Conservation (phyloP, 2,888 invertebrate genomes). For the Bibio marci region DNA sequence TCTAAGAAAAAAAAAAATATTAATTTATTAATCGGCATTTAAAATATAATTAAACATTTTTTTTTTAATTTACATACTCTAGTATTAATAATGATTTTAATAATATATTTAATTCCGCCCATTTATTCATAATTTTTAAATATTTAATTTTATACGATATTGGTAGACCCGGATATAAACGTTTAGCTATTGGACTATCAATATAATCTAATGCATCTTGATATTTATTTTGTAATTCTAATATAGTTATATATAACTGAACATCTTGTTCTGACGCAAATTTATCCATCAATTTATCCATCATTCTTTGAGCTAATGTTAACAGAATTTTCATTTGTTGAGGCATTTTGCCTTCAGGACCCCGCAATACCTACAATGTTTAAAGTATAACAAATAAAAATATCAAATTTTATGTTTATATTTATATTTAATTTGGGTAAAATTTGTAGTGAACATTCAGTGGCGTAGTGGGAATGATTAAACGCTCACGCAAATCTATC, state of each 20-base stretch:
- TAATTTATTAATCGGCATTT: not conserved
- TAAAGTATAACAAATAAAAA: conserved; percentile 3
- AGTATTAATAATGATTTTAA: conserved; percentile 57
- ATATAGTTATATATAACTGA: conserved; percentile 73
- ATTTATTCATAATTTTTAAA: conserved; percentile 51
- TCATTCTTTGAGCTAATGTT: conserved; percentile 85
- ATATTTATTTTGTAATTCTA: conserved; percentile 64
- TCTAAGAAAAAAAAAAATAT: conserved; percentile 20
- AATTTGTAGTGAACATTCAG: conserved; percentile 1
- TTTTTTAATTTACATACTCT: conserved; percentile 35
- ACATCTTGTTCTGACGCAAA: conserved; percentile 90
- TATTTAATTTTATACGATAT: conserved; percentile 56
- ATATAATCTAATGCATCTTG: conserved; percentile 65
- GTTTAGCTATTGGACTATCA: conserved; percentile 54
- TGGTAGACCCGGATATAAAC: conserved; percentile 48
- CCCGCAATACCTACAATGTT: conserved; percentile 28
- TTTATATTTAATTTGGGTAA: not conserved
- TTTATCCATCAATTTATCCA: conserved; percentile 71
- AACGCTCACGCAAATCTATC: no score
- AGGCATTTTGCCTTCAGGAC: conserved; percentile 31
- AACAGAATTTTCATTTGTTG: conserved; percentile 53
- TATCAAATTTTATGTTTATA: not conserved
- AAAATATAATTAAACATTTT: conserved; percentile 1
- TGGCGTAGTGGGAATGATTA: no score
- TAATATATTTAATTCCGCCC: conserved; percentile 54